Evolutionary conservation across 2,113 vertebrate species (phyloP).

Genomic region (Leptosomus discolor): DNA sequence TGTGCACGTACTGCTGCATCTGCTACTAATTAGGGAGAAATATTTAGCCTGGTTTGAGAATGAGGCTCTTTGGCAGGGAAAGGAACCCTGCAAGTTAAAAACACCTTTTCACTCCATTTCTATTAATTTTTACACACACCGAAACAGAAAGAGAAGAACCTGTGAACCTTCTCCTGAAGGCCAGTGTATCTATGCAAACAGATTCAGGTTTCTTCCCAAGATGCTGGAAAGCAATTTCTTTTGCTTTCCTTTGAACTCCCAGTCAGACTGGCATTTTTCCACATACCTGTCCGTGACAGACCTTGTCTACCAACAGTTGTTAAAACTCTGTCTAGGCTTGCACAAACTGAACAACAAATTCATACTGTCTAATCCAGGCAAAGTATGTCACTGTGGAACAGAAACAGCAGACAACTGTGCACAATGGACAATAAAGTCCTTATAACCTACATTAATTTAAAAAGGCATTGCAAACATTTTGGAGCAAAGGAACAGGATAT

Average conservation of each 20-base stretch:
- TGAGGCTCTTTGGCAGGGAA: not conserved
- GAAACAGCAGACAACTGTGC: not conserved
- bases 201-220: not conserved
- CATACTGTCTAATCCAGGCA: not conserved
- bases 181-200: not conserved
- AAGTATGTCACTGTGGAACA: not conserved
- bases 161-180: not conserved
- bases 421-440: not conserved
- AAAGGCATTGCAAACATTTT: not conserved
- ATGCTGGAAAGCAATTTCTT: not conserved
- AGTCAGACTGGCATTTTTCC: not conserved
- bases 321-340: not conserved
- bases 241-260: not conserved
- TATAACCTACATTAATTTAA: not conserved
- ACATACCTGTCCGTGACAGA: not conserved
- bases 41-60: conserved; percentile 6
- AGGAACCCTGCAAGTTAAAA: conserved; percentile 24
- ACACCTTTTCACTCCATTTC: not conserved
- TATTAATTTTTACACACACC: not conserved
- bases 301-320: not conserved
- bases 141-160: not conserved
- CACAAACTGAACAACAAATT: not conserved
- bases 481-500: not conserved
- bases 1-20: conserved; percentile 44
- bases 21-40: conserved; percentile 57